Percentiles rank a stretch among this genome's conserved stretches.
Conservation (phyloP, 1,140 invertebrate genomes). For the Nasonia longicornis region DNA sequence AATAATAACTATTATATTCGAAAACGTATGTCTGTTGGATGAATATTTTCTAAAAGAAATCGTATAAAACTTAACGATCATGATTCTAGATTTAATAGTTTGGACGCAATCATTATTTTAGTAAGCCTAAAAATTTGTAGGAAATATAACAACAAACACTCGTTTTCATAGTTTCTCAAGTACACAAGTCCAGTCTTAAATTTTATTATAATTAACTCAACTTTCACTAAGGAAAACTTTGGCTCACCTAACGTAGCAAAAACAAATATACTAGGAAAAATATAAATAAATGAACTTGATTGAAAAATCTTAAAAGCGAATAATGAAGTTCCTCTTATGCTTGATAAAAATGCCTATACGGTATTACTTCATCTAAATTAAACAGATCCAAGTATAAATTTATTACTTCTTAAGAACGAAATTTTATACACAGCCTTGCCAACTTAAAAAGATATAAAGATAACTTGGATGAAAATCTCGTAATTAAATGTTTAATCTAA, state of each 20-base stretch:
- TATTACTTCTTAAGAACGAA: constrained; percentile 32
- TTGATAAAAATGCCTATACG: constrained; percentile 25
- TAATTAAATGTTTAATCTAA: constrained; percentile 34
- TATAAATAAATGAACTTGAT: constrained; percentile 29
- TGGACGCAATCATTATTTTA: constrained; percentile 9
- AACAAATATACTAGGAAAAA: constrained; percentile 7
- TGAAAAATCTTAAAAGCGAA: constrained; percentile 26
- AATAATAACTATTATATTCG: constrained; percentile 19
- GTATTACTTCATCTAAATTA: constrained; percentile 19
- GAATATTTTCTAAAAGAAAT: constrained; percentile 1
- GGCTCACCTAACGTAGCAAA: constrained; percentile 27
- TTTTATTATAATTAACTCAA: constrained; percentile 41
- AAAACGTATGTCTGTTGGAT: constrained; percentile 26
- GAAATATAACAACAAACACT: constrained; percentile 28
- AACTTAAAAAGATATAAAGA: constrained; percentile 44
- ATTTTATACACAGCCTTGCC: constrained; percentile 42
- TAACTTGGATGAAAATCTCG: constrained; percentile 34
- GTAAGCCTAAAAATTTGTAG: constrained; percentile 30
- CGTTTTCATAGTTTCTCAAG: constrained; percentile 26
- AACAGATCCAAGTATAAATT: constrained; percentile 43
- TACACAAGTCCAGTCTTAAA: constrained; percentile 44
- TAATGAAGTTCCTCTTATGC: constrained; percentile 4
- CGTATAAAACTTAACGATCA: constrained; percentile 28
- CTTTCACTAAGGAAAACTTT: constrained; percentile 41
- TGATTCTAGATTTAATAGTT: constrained; percentile 22